Evolutionary conservation across 2,888 invertebrate genomes (phyloP).

Genomic region (Maniola hyperantus): DNA sequence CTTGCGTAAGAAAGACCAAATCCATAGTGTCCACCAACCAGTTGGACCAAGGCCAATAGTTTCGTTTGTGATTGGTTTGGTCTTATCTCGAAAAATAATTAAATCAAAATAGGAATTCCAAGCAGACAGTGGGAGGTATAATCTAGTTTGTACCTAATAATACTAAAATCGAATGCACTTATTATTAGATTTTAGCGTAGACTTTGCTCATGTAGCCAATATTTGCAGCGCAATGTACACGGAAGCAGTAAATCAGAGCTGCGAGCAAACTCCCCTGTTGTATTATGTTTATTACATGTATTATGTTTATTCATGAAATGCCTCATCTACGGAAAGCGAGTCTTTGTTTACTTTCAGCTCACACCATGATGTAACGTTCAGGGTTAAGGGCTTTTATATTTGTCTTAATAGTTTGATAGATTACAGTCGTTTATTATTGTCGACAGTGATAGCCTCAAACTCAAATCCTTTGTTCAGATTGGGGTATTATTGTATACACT

Average conservation of each 20-base stretch:
- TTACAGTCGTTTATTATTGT: too few relatives aligned
- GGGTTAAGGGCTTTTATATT: slow-evolving; percentile 15
- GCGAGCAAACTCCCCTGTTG: slow-evolving; percentile 62
- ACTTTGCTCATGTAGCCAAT: slow-evolving; percentile 1
- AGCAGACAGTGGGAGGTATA: neutral
- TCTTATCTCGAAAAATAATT: too few relatives aligned
- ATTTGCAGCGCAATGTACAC: slow-evolving; percentile 37
- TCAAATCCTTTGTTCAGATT: too few relatives aligned
- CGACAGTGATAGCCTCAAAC: too few relatives aligned
- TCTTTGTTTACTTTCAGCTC: slow-evolving; percentile 64
- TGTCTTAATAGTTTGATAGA: neutral
- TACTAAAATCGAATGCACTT: neutral
- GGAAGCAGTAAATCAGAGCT: slow-evolving; percentile 69
- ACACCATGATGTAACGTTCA: slow-evolving; percentile 20
- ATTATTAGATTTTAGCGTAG: slow-evolving; percentile 1
- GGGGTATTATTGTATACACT: too few relatives aligned
- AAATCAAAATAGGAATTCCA: neutral
- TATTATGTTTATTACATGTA: slow-evolving; percentile 67
- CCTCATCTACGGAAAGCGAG: slow-evolving; percentile 76
- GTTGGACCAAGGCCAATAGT: too few relatives aligned
- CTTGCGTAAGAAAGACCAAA: too few relatives aligned
- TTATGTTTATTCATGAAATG: slow-evolving; percentile 82
- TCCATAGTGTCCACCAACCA: too few relatives aligned
- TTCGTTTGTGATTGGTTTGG: too few relatives aligned
- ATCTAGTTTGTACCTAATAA: neutral